Evolutionary conservation across 2,113 vertebrate species (phyloP).

Genomic region (Alectura lathami): DNA sequence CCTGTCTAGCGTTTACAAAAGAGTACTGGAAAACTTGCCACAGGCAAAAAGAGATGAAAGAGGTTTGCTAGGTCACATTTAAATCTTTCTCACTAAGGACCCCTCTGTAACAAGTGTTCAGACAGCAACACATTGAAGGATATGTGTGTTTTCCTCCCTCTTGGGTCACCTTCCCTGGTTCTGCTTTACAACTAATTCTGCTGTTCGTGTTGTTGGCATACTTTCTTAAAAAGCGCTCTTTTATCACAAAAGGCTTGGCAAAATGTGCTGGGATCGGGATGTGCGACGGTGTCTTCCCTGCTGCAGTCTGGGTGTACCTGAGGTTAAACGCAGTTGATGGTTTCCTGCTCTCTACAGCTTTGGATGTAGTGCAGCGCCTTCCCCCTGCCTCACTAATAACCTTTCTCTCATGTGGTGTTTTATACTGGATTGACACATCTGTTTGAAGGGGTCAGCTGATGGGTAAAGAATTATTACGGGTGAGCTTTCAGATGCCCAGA

Average conservation of each 20-base stretch:
- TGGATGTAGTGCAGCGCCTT: not conserved
- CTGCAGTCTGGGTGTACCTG: not conserved
- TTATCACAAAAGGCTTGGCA: not conserved
- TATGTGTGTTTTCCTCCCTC: not conserved
- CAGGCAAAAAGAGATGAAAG: not conserved
- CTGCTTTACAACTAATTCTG: not conserved
- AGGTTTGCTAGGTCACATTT: not conserved
- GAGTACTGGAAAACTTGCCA: not conserved
- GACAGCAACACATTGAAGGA: not conserved
- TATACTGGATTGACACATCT: not conserved
- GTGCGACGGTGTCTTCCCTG: accelerated
- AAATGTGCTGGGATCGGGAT: accelerated
- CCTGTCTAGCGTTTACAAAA: not conserved
- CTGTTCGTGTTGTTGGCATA: not conserved
- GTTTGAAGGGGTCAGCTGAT: not conserved
- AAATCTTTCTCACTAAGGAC: not conserved
- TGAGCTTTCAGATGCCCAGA: not conserved
- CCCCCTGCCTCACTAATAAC: not conserved
- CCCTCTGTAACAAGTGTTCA: not conserved
- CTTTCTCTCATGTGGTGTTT: not conserved
- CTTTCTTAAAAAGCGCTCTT: not conserved
- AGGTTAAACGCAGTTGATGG: not conserved
- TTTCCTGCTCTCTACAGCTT: not conserved
- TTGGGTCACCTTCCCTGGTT: not conserved
- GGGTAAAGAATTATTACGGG: not conserved